phyloP scores from a whole-genome alignment of 2,888 invertebrate genomes.

The Diaprepes abbreviatus region DNA sequence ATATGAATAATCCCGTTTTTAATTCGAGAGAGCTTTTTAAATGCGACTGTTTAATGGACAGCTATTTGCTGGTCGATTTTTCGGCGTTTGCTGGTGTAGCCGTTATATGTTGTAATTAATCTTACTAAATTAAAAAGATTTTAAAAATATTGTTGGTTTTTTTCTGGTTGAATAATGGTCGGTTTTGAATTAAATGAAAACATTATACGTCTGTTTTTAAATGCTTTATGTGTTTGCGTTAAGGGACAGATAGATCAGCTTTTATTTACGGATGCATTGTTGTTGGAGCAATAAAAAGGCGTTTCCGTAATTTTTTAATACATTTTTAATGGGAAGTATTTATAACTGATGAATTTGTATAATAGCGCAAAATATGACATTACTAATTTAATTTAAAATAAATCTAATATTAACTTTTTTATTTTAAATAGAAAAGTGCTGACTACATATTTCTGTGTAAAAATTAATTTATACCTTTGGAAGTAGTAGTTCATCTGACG shows the following conservation, averaged over 20 bases:
- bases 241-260: background rate
- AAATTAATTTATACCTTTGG: no score
- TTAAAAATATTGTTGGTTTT: slow-evolving; percentile 6
- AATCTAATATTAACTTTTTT: no score
- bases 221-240: background rate
- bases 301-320: no score
- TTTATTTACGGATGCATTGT: background rate
- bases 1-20: slow-evolving; percentile 16
- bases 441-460: no score
- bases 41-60: slow-evolving; percentile 15
- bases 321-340: no score
- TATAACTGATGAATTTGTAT: no score
- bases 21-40: background rate
- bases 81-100: slow-evolving; percentile 2
- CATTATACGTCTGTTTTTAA: background rate
- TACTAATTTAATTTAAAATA: no score
- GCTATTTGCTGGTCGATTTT: slow-evolving; percentile 21
- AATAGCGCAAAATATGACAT: no score
- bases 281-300: no score
- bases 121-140: slow-evolving; percentile 21
- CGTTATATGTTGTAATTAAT: slow-evolving; percentile 18
- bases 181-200: slow-evolving; percentile 1
- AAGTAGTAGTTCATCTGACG: no score
- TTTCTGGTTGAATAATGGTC: background rate
- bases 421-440: no score